Evolutionary conservation across 35 echinoderm and acorn worm species (phyloP).

Genomic region (Strongylocentrotus purpuratus): DNA sequence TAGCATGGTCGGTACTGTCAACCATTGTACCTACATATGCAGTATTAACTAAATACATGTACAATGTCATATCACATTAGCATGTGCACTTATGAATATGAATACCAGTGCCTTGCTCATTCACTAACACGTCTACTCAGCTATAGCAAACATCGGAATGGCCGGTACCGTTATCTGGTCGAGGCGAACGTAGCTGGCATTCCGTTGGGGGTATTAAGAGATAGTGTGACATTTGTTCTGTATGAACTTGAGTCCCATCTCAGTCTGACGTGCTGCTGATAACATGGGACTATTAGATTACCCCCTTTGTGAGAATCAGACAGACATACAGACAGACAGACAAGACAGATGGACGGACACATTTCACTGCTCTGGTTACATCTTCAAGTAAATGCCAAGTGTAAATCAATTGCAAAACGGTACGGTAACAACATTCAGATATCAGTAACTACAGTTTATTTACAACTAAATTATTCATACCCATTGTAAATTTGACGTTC

Average conservation of each 20-base stretch:
- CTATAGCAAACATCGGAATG: not conserved
- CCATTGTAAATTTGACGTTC: too few relatives aligned
- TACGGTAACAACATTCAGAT: too few relatives aligned
- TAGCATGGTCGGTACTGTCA: too few relatives aligned
- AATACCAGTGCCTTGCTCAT: not conserved
- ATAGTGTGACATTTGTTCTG: constrained; percentile 17
- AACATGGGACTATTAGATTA: constrained; percentile 4
- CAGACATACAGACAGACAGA: not conserved
- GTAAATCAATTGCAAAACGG: too few relatives aligned
- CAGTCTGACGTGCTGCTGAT: not conserved
- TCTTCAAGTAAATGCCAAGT: not conserved
- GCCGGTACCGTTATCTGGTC: not conserved
- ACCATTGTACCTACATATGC: too few relatives aligned
- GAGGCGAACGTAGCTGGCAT: not conserved
- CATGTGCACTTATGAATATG: not conserved
- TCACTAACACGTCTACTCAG: not conserved
- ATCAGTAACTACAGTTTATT: too few relatives aligned
- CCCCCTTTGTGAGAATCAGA: not conserved
- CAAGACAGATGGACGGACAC: not conserved
- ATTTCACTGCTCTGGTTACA: not conserved
- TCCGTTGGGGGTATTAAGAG: not conserved
- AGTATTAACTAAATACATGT: too few relatives aligned
- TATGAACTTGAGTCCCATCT: not conserved
- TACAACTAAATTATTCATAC: too few relatives aligned
- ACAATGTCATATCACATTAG: too few relatives aligned